phyloP scores from a whole-genome alignment of 2,888 invertebrate genomes.

The Epinotia ramella region DNA sequence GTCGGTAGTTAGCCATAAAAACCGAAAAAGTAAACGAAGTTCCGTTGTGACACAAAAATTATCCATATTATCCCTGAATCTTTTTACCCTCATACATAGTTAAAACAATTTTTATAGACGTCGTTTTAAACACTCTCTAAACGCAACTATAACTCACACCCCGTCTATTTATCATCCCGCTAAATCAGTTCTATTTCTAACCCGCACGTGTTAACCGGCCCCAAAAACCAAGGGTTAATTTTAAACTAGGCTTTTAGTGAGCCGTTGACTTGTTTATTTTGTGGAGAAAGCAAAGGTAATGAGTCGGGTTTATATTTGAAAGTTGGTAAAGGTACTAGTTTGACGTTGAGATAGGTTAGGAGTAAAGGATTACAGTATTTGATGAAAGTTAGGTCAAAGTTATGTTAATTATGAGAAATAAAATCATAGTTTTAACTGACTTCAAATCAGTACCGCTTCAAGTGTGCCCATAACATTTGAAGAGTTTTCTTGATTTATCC shows the following conservation, averaged over 20 bases:
- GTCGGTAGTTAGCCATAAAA: too few species aligned
- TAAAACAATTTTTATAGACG: neutral
- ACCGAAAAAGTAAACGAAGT: too few species aligned
- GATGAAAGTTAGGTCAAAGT: neutral
- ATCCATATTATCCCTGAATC: too few species aligned
- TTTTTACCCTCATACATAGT: neutral
- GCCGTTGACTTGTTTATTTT: slow-evolving; percentile 52
- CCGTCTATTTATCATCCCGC: slow-evolving; percentile 30
- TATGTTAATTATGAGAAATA: too few species aligned
- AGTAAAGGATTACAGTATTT: neutral
- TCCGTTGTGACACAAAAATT: too few species aligned
- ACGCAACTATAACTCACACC: neutral
- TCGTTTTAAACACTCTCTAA: neutral
- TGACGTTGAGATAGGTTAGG: slow-evolving; percentile 14
- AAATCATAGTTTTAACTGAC: too few species aligned
- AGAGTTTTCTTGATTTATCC: too few species aligned
- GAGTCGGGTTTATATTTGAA: slow-evolving; percentile 10
- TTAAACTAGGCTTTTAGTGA: slow-evolving; percentile 55
- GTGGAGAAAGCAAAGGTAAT: slow-evolving; percentile 40
- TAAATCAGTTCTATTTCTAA: slow-evolving; percentile 39
- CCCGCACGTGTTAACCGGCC: slow-evolving; percentile 35
- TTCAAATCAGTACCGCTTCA: too few species aligned
- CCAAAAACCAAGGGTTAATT: slow-evolving; percentile 47
- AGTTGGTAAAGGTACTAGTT: neutral
- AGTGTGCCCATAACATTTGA: too few species aligned